Conservation (phyloP, 1,140 invertebrate genomes). For the Cephus cinctus region DNA sequence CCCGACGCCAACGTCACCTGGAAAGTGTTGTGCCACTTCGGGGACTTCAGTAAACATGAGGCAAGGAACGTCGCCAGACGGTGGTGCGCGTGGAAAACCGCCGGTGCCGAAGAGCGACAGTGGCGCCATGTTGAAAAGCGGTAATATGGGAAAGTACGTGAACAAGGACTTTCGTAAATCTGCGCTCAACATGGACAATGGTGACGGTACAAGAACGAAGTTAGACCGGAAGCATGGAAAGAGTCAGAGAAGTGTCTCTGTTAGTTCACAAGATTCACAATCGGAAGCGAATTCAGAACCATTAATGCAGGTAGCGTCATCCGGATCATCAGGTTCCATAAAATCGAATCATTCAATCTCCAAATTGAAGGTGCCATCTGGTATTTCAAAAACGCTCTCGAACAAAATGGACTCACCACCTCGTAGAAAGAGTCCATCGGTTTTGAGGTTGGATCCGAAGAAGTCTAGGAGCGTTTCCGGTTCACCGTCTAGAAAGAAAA, state of each 20-base stretch:
- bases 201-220: conserved; percentile 38
- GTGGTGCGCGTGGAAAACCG: conserved; percentile 45
- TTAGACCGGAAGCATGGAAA: conserved; percentile 36
- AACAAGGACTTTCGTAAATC: conserved; percentile 80
- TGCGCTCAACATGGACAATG: conserved; percentile 67
- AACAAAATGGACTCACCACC: conserved; percentile 7
- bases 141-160: conserved; percentile 44
- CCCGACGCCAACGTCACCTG: conserved; percentile 27
- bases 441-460: not conserved
- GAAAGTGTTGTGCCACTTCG: conserved; percentile 17
- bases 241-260: conserved; percentile 37
- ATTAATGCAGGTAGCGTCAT: conserved; percentile 15
- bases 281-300: conserved; percentile 35
- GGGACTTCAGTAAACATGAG: conserved; percentile 38
- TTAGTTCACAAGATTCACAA: conserved; percentile 42
- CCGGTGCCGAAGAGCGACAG: conserved; percentile 48
- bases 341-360: conserved; percentile 25
- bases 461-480: conserved; percentile 29
- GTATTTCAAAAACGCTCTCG: conserved; percentile 12
- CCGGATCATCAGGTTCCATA: conserved; percentile 12
- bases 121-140: conserved; percentile 38
- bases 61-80: conserved; percentile 38
- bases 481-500: conserved; percentile 25
- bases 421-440: conserved; percentile 4
- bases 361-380: conserved; percentile 21